Conservation (phyloP, 2,113 vertebrate species). For the Theropithecus gelada region DNA sequence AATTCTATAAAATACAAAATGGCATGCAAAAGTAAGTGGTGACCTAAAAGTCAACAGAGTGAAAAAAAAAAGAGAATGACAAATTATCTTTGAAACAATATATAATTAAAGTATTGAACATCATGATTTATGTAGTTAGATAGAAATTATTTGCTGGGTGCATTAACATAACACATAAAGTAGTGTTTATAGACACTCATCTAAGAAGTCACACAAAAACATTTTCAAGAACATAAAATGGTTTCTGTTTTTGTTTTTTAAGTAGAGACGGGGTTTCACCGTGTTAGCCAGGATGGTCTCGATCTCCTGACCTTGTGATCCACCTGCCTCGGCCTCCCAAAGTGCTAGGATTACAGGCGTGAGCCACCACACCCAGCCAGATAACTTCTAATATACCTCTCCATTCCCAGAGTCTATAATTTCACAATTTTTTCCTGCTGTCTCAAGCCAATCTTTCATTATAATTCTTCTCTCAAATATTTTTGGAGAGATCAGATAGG, state of each 20-base stretch:
- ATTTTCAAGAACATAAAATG: background rate
- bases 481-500: too few species aligned
- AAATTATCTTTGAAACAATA: conserved; percentile 32
- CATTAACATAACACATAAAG: background rate
- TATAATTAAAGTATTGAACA: conserved; percentile 49
- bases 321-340: too few species aligned
- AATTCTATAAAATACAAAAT: conserved; percentile 21
- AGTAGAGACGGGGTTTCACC: too few species aligned
- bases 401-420: too few species aligned
- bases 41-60: conserved; percentile 35
- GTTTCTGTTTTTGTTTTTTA: background rate
- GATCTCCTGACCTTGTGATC: too few species aligned
- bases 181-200: background rate
- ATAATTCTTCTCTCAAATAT: too few species aligned
- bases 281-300: too few species aligned
- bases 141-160: conserved; percentile 29
- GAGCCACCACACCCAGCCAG: too few species aligned
- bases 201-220: background rate
- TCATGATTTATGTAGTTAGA: conserved; percentile 48
- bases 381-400: too few species aligned
- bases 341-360: too few species aligned
- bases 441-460: too few species aligned
- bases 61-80: conserved; percentile 21
- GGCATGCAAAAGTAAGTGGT: background rate
- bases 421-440: too few species aligned